Base-by-base conservation (phyloP, 2,888 invertebrate species). In the Macroteleia sp. region DNA sequence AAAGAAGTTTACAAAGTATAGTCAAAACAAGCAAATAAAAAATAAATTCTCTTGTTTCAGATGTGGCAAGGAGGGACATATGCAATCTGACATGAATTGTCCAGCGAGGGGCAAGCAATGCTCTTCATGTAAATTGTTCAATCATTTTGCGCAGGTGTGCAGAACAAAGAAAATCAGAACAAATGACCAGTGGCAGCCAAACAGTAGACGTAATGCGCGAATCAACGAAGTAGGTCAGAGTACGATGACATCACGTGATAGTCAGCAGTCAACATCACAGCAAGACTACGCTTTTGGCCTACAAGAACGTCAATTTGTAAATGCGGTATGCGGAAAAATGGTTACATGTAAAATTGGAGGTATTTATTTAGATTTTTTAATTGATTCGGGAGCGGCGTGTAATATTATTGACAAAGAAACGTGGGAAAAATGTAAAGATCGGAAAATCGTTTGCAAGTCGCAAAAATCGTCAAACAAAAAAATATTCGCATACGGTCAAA, bases 101-200 rank as follows among this genome's bases (percentile, higher is more conserved):
- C 83, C 83, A 14, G 83, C 83, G 78, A 54, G 62, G 61, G 70
- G 6, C 2, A 70, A 61, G 46, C 78, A 70, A 54, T 84, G 83
- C 50, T n/a, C 41, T 5, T 69, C 69, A 48, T 85, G 83, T 46
- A 66, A 66, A 12, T 59, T 66, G 44, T 17, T 56, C 12, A 83
- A 82, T 22, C 82, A 86, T 77, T 84, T 78, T 34, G 32, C 39
- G 25, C 4, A 19, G 20, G 41, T 32, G 59, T 79, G 71, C 54
- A 39, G 12, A 50, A 42, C 19, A 16, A 46, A 41, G 19, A 36
- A 14, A 17, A 41, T 3, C 30, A n/a, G n/a, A 20, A 30, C 5
- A 25, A 25, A 25, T 25, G 25, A 25, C 25, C 25, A 25, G 25
- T 25, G 25, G 25, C 25, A 6, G 25, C 25, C 25, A 3, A 25